phyloP scores from a whole-genome alignment of 2,113 vertebrate species.

The Canis aureus region DNA sequence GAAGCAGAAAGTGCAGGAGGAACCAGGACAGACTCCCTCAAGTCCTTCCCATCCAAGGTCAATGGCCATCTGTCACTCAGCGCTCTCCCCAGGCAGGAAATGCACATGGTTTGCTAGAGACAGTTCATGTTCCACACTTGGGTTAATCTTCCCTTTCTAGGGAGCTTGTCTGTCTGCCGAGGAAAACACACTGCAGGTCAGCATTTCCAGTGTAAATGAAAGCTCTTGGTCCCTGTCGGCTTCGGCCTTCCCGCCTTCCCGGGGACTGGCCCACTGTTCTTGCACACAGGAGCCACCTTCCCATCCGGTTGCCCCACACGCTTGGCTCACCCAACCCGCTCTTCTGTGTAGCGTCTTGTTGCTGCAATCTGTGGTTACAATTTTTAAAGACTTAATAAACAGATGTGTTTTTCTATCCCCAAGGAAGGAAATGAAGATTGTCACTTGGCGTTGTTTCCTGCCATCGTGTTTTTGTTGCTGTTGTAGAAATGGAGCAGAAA shows the following conservation, averaged over 20 bases:
- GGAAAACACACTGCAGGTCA: not conserved
- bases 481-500: slow-evolving; percentile 66
- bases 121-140: not conserved
- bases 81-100: not conserved
- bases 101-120: not conserved
- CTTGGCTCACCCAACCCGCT: slow-evolving; percentile 37
- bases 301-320: not conserved
- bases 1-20: not conserved
- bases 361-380: slow-evolving; percentile 74
- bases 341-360: not conserved
- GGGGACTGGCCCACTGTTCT: not conserved
- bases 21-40: not conserved
- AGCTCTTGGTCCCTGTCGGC: not conserved
- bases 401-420: slow-evolving; percentile 45
- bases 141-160: not conserved
- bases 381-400: slow-evolving; percentile 72
- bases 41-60: not conserved
- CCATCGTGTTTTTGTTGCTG: not conserved
- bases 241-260: not conserved
- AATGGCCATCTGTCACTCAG: not conserved
- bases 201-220: not conserved
- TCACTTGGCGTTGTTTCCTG: slow-evolving; percentile 24
- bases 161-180: not conserved
- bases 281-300: not conserved
- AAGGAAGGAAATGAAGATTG: slow-evolving; percentile 64